Evolutionary conservation across 2,797 vertebrate species (phyloP).

Genomic region (Loriculus beryllinus): DNA sequence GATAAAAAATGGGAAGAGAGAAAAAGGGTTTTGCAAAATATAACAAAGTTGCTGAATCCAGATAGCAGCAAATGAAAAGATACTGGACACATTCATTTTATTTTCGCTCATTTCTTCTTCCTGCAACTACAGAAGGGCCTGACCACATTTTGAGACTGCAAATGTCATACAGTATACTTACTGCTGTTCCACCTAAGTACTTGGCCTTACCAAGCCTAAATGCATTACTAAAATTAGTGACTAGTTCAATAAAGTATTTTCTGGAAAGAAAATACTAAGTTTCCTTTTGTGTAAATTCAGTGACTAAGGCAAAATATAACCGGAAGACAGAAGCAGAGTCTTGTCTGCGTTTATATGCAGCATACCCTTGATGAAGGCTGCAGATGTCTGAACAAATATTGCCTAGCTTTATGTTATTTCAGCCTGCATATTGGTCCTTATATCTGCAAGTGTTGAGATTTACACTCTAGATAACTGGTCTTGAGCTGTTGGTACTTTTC

Average conservation of each 20-base stretch:
- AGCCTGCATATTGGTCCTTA: neutral
- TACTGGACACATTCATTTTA: neutral
- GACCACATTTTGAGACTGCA: neutral
- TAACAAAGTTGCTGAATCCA: neutral
- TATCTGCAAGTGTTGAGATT: neutral
- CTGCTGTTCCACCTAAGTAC: neutral
- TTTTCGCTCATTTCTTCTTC: neutral
- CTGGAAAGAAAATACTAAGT: neutral
- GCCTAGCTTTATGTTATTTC: neutral
- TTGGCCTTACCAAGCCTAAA: neutral
- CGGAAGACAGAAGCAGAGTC: neutral
- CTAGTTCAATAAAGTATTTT: neutral
- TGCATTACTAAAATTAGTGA: neutral
- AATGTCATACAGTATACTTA: neutral
- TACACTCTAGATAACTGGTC: neutral
- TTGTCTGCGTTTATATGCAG: neutral
- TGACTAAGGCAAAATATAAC: neutral
- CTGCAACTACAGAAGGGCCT: neutral
- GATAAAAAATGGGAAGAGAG: neutral
- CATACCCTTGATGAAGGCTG: neutral
- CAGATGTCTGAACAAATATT: neutral
- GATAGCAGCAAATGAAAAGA: neutral
- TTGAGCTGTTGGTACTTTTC: neutral
- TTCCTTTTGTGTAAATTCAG: neutral
- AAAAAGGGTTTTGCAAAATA: neutral